A percentile compares a stretch with the other conserved stretches of the same genome.
phyloP scores from a whole-genome alignment of 2,888 invertebrate species.

The Eupeodes luniger region DNA sequence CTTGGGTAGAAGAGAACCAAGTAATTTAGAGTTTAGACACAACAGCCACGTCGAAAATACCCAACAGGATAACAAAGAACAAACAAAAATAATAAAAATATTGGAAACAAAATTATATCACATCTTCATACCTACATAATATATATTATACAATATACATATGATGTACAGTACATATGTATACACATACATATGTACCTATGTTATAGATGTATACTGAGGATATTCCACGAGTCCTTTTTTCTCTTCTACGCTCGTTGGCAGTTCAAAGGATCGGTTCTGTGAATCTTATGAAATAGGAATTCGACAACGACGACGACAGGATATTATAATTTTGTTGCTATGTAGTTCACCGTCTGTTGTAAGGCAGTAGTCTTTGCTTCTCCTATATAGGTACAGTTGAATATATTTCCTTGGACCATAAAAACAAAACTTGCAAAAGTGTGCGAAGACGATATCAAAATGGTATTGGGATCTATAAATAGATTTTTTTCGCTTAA shows the following conservation, averaged over 20 bases:
- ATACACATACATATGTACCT: background rate
- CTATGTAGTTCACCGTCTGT: background rate
- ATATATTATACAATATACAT: no score
- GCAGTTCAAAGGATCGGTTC: background rate
- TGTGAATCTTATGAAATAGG: conserved; percentile 4
- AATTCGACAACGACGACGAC: conserved; percentile 11
- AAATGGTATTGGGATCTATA: conserved; percentile 27
- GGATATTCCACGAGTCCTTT: background rate
- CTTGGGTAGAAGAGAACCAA: background rate
- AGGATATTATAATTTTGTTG: conserved; percentile 26
- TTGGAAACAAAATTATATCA: background rate
- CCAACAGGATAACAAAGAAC: conserved; percentile 34
- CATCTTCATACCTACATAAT: background rate
- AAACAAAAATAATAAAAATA: background rate
- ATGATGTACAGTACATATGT: background rate
- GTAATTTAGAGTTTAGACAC: conserved; percentile 62
- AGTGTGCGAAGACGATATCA: background rate
- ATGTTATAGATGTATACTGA: background rate
- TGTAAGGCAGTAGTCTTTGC: background rate
- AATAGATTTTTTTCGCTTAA: conserved; percentile 29
- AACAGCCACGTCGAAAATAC: conserved; percentile 7
- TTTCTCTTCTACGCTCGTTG: conserved; percentile 11
- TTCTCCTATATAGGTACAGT: background rate
- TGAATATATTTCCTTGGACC: conserved; percentile 13
- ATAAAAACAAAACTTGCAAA: conserved; percentile 4